phyloP scores from a whole-genome alignment of 2,888 invertebrate species.

The Nycteola revayana region DNA sequence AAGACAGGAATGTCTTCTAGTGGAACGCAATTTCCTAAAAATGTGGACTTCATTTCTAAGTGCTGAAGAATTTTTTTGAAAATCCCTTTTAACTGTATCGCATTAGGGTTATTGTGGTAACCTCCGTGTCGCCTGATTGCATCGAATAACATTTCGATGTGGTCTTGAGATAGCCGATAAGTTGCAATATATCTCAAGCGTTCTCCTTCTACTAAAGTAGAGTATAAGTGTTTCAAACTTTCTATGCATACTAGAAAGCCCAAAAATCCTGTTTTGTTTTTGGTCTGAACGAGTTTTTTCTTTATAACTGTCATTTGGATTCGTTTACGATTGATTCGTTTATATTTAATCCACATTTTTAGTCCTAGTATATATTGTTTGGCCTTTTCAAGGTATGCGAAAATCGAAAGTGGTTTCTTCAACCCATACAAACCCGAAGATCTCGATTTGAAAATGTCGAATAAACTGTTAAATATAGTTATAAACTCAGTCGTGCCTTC shows the following conservation, averaged over 20 bases:
- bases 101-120: conserved; percentile 23
- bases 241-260: conserved; percentile 5
- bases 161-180: conserved; percentile 16
- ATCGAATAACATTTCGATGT: conserved; percentile 17
- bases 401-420: too few relatives aligned
- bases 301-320: conserved; percentile 3
- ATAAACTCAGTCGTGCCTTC: too few relatives aligned
- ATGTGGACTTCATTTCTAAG: conserved; percentile 10
- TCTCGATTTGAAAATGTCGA: too few relatives aligned
- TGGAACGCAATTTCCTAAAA: conserved; percentile 13
- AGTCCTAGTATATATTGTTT: too few relatives aligned
- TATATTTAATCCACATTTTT: too few relatives aligned
- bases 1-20: conserved; percentile 11
- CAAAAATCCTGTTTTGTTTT: conserved; percentile 6
- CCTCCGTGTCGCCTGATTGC: conserved; percentile 12
- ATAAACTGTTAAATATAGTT: too few relatives aligned
- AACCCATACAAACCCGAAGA: too few relatives aligned
- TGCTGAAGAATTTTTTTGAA: conserved; percentile 13
- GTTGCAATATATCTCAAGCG: conserved; percentile 8
- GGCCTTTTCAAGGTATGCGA: too few relatives aligned
- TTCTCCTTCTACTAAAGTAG: conserved; percentile 4
- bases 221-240: conserved; percentile 6
- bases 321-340: neutral
- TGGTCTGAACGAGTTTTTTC: neutral
- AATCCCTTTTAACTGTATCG: conserved; percentile 11